phyloP scores from a whole-genome alignment of 2,888 invertebrate species.

The Imbricaverruca yamaguchii region DNA sequence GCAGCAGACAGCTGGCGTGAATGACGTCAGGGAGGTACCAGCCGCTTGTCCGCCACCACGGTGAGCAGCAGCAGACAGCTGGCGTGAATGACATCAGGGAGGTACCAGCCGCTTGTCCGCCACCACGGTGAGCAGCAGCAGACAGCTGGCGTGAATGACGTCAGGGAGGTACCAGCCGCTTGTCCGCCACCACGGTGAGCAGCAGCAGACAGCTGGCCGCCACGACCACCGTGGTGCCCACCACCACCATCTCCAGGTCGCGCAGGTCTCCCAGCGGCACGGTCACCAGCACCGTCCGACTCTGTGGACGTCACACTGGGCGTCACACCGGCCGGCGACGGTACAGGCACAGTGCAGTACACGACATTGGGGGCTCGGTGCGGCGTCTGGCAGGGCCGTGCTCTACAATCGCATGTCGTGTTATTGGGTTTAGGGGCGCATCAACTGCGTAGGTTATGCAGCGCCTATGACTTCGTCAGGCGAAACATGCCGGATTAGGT shows the following conservation, averaged over 20 bases:
- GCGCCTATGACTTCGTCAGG: not conserved
- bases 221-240: slow-evolving; percentile 1
- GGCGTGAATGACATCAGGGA: not conserved
- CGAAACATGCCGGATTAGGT: not conserved
- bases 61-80: not conserved
- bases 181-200: not conserved
- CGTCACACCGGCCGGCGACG: not conserved
- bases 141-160: not conserved
- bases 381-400: not conserved
- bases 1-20: not conserved
- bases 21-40: not conserved
- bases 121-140: not conserved
- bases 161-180: not conserved
- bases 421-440: not conserved
- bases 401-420: too few relatives aligned
- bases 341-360: not conserved
- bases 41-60: not conserved
- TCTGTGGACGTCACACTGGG: not conserved
- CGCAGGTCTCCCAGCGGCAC: not conserved
- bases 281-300: not conserved
- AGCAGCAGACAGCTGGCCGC: not conserved
- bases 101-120: not conserved
- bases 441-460: not conserved
- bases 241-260: slow-evolving; percentile 1
- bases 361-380: not conserved